Evolutionary conservation across 2,113 vertebrate species (phyloP), one percentile per base, ranked within the genome.

Genomic region (Megalops atlanticus): DNA sequence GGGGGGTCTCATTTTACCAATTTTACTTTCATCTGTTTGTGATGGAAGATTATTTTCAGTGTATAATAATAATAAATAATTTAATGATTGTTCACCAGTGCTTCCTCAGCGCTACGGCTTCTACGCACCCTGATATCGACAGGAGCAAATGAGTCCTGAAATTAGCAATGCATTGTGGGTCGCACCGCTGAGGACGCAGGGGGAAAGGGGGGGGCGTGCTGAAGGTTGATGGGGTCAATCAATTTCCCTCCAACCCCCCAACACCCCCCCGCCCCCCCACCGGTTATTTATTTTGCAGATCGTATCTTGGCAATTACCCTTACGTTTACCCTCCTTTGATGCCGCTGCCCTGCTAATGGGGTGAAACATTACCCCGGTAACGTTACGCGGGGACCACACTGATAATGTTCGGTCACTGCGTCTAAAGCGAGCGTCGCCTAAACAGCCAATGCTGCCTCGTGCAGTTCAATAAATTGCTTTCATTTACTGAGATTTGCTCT

Each of bases 261-360:
- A n/a, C n/a, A n/a, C n/a, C n/a, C n/a, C n/a, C n/a, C n/a, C n/a
- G n/a, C n/a, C n/a, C n/a, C n/a, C n/a, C n/a, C n/a, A n/a, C n/a
- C n/a, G n/a, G n/a, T n/a, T n/a, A 78, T 79, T 41, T 70, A 40
- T 64, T 76, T 31, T 81, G 49, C 80, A 54, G 31, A 86, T 85
- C 81, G 80, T 81, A 85, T 88, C 86, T 75, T 81, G 77, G 69
- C 83, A 81, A 86, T 90, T 85, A 87, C 70, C 82, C 74, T 76
- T 84, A 82, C 47, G 79, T 79, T 79, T 78, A 64, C 47, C 83
- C 77, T 81, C 85, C 85, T 71, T 52, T 77, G 74, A 75, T 80
- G 79, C 70, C 74, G 77, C 71, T 84, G 80, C 83, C 38, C 69
- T 76, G 87, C 82, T 84, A 87, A 90, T 89, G 82, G 80, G 70